phyloP scores from a whole-genome alignment of 2,888 invertebrate species.

The Protonemura montana region DNA sequence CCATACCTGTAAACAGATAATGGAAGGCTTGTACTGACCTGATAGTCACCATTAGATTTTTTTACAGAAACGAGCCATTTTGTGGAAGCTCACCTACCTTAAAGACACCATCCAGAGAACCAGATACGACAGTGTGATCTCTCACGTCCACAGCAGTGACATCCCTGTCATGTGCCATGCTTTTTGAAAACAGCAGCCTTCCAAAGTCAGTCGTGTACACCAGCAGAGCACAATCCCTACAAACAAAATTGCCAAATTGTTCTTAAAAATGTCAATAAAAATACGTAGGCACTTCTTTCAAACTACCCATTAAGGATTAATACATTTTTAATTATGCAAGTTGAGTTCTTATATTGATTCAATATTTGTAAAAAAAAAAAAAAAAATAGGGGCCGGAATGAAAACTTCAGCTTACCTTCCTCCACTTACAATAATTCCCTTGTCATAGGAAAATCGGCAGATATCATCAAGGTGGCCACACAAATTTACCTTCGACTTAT shows the following conservation, averaged over 20 bases:
- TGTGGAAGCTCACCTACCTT: constrained; percentile 54
- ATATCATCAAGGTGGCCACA: constrained; percentile 57
- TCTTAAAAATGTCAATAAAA: neutral
- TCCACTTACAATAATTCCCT: constrained; percentile 58
- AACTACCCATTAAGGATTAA: too few relatives aligned
- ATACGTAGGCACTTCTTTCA: too few relatives aligned
- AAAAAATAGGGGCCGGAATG: neutral
- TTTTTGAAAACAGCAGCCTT: constrained; percentile 53
- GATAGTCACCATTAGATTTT: constrained; percentile 1
- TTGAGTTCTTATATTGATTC: too few relatives aligned
- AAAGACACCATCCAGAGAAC: constrained; percentile 59
- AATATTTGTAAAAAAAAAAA: too few relatives aligned
- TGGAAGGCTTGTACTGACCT: neutral
- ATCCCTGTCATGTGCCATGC: constrained; percentile 57
- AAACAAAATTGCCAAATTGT: constrained; percentile 30
- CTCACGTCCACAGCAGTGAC: constrained; percentile 61
- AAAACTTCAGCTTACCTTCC: constrained; percentile 56
- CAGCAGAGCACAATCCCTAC: constrained; percentile 59
- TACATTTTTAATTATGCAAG: too few relatives aligned
- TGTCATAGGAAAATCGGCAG: constrained; percentile 60
- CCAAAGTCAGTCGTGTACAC: constrained; percentile 55
- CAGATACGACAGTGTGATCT: constrained; percentile 58
- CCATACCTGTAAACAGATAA: constrained; percentile 51
- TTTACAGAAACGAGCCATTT: too few relatives aligned
- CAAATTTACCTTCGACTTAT: constrained; percentile 48